Evolutionary conservation across 2,797 vertebrate genomes (phyloP), one percentile per base, ranked within the genome.

Genomic region (Limnodromus scolopaceus): DNA sequence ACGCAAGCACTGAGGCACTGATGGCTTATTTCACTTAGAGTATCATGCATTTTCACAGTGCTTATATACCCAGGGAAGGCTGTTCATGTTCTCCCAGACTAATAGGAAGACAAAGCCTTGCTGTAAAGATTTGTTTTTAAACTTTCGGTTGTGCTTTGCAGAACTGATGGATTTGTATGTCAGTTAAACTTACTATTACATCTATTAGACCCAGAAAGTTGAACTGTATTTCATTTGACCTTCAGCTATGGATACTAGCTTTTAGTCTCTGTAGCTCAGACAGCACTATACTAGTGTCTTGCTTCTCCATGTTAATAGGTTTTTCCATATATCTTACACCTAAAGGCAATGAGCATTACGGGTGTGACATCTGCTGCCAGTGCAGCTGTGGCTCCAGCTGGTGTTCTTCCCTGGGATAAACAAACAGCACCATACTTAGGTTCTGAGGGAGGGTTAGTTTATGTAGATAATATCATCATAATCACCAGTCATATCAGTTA

Each of bases 301-400:
- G 34, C 41, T 85, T 83, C 77, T 78, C 76, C 38, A 69, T 53
- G 66, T 49, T 87, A 92, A 82, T 41, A 89, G 12, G 1, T 41
- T 61, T 91, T 84, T 66, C 23, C 34, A 86, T 84, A 43, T 34
- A 78, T 78, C 58, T 95, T 60, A 64, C 49, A 82, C 69, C 75
- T 94, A 79, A 87, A 93, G 84, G 63, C 53, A 92, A 84, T 30
- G 19, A 83, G 64, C 85, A 60, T 71, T 58, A 79, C 30, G 55
- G 22, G 66, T 92, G 84, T 91, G 92, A 80, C 63, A 91, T 94
- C 78, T 91, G 81, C 91, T 83, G 63, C 71, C 68, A 91, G 80
- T 82, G 87, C 91, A 96, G 95, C 38, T 92, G 88, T 80, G 74
- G 89, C 54, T 91, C 57, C 78, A 93, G 76, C 53, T 96, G 89